Evolutionary conservation across 2,797 vertebrate species (phyloP), one percentile per base, ranked within the genome.

Genomic region (Ctenopoma multispine): DNA sequence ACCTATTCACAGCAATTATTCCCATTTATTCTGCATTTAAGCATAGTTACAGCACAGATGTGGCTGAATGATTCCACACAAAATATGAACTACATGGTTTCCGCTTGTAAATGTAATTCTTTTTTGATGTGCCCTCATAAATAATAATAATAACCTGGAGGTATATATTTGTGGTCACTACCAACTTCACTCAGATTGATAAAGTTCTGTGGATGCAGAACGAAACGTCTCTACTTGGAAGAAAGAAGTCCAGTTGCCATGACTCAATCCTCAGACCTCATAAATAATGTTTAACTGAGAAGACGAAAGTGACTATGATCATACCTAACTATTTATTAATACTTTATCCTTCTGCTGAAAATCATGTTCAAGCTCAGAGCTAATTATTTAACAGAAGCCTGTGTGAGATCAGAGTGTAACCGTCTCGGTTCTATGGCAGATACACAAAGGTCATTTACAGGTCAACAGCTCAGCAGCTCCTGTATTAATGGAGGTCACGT

Each of bases 331-430:
- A 34, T 72, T 82, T 56, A 69, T 78, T 80, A 48, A 69, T 59
- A 58, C 57, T 44, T 69, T 63, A 51, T 63, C 71, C 70, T 64
- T 80, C 81, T 64, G 81, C 68, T 69, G 69, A 79, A 79, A 83
- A 80, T 89, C 75, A 81, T 73, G 66, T 70, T 76, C 62, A 50
- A 54, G 59, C 59, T 56, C 47, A 4, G 57, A 72, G 82, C 66
- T 82, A 75, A 87, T 87, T 80, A 85, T 86, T 83, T 82, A 70
- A 67, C 76, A 44, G 67, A 46, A 58, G 51, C 61, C 56, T 31
- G 63, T 76, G 53, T 48, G 31, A 34, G 31, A 75, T 81, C 75
- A 79, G 43, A 38, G 56, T n/a, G 70, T 18, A 69, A 55, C 72
- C 29, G 58, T 69, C 63, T 29, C 68, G 80, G 41, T 47, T n/a